A percentile compares a stretch with the other conserved stretches of the same genome.
Evolutionary conservation across 2,113 vertebrate genomes (phyloP).

Genomic region (Upupa epops): DNA sequence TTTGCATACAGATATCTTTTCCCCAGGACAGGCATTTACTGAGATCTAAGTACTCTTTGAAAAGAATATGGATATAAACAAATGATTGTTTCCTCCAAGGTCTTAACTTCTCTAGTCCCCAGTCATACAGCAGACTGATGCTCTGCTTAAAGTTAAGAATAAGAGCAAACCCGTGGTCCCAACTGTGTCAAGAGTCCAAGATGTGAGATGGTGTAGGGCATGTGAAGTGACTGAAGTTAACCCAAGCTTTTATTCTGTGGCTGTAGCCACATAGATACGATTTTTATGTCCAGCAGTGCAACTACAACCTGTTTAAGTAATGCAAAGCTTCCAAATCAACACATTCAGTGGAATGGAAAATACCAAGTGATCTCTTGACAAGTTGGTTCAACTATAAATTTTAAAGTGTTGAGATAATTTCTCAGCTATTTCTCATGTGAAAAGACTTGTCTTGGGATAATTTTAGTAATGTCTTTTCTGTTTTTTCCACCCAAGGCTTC

Average conservation of each 20-base stretch:
- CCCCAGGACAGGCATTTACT: background rate
- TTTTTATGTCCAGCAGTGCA: background rate
- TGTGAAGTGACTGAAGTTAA: background rate
- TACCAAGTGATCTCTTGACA: background rate
- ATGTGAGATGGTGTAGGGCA: background rate
- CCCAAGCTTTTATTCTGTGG: background rate
- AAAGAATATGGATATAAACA: conserved; percentile 7
- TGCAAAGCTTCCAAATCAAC: background rate
- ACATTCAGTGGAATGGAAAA: background rate
- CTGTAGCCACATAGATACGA: background rate
- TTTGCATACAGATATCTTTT: conserved; percentile 14
- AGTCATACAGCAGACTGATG: background rate
- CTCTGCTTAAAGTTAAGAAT: background rate
- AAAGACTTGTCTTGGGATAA: background rate
- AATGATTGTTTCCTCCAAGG: background rate
- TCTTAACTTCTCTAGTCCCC: background rate
- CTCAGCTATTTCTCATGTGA: background rate
- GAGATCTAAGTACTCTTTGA: background rate
- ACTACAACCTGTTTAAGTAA: background rate
- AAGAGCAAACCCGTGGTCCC: background rate
- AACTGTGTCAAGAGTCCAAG: background rate
- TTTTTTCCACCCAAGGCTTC: background rate
- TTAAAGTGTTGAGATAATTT: background rate
- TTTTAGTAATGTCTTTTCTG: background rate
- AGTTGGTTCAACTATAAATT: background rate